These are phyloP conservation scores for Amia ocellicauda DNA, from an alignment of 2,113 vertebrate genomes.

Conservation along the genomic window DNA sequence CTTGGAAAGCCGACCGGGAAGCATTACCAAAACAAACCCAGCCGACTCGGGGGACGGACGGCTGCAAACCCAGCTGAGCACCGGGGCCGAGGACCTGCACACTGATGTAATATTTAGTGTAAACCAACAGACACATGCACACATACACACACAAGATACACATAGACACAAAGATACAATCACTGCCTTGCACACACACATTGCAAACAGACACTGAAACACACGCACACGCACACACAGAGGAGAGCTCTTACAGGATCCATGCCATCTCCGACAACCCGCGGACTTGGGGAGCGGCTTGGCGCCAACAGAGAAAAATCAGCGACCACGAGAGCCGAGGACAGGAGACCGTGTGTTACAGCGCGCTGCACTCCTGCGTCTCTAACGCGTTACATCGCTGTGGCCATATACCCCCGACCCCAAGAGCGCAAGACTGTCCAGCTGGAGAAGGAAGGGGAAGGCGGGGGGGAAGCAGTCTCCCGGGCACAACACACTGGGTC, in stretches of 20 bases:
- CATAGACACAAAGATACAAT: slow-evolving; percentile 8
- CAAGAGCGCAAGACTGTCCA: no score
- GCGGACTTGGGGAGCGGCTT: neutral
- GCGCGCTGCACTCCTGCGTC: neutral
- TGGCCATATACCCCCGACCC: neutral
- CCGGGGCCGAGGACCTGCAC: slow-evolving; percentile 58
- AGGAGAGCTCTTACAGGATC: no score
- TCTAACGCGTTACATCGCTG: neutral
- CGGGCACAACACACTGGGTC: no score
- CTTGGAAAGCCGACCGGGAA: slow-evolving; percentile 32
- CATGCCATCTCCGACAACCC: neutral
- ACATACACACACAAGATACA: slow-evolving; percentile 8
- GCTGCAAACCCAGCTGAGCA: slow-evolving; percentile 61
- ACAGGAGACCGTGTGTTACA: neutral
- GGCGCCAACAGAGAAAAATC: no score
- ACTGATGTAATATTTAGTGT: slow-evolving; percentile 47
- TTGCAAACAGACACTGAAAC: neutral
- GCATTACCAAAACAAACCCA: no score
- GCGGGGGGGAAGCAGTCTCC: no score
- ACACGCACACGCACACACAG: no score
- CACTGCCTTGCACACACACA: neutral
- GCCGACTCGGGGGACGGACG: slow-evolving; percentile 36
- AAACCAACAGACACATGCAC: neutral
- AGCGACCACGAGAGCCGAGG: neutral
- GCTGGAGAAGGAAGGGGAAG: no score